Base-by-base conservation (phyloP, 2,888 invertebrate species). In the Lamellibrachia columna region DNA sequence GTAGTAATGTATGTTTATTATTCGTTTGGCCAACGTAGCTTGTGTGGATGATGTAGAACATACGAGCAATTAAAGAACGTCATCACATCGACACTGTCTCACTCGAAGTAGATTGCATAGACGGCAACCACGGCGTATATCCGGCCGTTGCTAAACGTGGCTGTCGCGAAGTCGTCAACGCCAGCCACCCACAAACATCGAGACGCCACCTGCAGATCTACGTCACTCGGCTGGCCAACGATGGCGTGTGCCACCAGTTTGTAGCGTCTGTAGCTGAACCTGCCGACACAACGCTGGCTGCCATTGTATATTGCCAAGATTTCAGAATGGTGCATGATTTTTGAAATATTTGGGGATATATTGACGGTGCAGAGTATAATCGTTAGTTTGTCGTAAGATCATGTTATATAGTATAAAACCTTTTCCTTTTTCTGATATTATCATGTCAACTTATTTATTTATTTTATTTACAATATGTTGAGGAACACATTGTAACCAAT, bases 71-170 rank as follows among this genome's bases (percentile, higher is more conserved):
- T 75, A 15, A 11, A 75, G 2, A 4, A 15, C 11, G 60, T 22
- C 11, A 15, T 15, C 60, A 60, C 60, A 15, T 22, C 60, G 75
- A 22, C 75, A 75, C 15, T 75, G 75, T 6, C 6, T 75, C 53
- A 93, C 93, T 95, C 95, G 58, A 96, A 95, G 91, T 93, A 93
- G 52, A 75, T 40, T 8, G 53, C 93, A n/a, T 92, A 93, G 52
- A 93, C 93, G n/a, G 90, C 91, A 11, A 92, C 93, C 3, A 92
- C 91, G 0, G 93, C 93, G 90, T 90, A 92, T 7, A 93, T 75
- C 9, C 90, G 91, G 11, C 52, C 90, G 40, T 93, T 93, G 75
- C 90, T 75, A 93, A 92, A 93, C 8, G 90, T 92, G 9, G 91
- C 93, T 11, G n/a, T n/a, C 9, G 93, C 93, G 52, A 90, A 93